phyloP scores from a whole-genome alignment of 2,888 invertebrate species.

The Rhorus exstirpatorius region DNA sequence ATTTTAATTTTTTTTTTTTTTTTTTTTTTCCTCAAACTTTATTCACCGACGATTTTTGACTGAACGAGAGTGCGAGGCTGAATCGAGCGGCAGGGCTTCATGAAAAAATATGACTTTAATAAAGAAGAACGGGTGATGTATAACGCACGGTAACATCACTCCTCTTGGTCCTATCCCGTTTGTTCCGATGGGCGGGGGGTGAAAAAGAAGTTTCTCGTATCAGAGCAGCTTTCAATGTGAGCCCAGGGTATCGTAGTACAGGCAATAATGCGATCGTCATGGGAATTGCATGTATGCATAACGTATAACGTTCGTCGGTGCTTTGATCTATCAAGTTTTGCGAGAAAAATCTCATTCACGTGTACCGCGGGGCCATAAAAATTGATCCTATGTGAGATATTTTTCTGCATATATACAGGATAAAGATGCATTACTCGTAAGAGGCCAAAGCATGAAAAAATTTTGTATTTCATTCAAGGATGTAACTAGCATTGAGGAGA shows the following conservation, averaged over 20 bases:
- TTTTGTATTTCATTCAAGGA: neutral
- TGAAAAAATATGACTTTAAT: conserved; percentile 85
- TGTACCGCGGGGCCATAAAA: conserved; percentile 11
- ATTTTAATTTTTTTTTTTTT: neutral
- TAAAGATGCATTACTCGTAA: neutral
- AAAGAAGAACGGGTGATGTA: conserved; percentile 85
- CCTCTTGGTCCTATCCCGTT: conserved; percentile 29
- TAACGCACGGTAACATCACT: conserved; percentile 70
- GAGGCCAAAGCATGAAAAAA: conserved; percentile 19
- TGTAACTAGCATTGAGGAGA: no score
- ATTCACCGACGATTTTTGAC: conserved; percentile 74
- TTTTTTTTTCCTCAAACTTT: conserved; percentile 66
- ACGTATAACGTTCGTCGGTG: conserved; percentile 20
- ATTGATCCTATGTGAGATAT: conserved; percentile 34
- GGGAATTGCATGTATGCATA: conserved; percentile 42
- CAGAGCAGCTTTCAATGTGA: conserved; percentile 82
- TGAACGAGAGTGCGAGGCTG: conserved; percentile 74
- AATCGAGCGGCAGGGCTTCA: conserved; percentile 46
- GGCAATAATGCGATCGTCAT: conserved; percentile 39
- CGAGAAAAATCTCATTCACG: conserved; percentile 34
- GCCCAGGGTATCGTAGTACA: conserved; percentile 74
- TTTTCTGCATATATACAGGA: neutral
- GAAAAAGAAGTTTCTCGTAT: conserved; percentile 80
- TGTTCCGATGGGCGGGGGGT: conserved; percentile 62
- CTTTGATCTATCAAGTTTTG: conserved; percentile 19